Evolutionary conservation across 2,888 invertebrate genomes (phyloP), one percentile per base, ranked within the genome.

Genomic region (Thymelicus sylvestris): DNA sequence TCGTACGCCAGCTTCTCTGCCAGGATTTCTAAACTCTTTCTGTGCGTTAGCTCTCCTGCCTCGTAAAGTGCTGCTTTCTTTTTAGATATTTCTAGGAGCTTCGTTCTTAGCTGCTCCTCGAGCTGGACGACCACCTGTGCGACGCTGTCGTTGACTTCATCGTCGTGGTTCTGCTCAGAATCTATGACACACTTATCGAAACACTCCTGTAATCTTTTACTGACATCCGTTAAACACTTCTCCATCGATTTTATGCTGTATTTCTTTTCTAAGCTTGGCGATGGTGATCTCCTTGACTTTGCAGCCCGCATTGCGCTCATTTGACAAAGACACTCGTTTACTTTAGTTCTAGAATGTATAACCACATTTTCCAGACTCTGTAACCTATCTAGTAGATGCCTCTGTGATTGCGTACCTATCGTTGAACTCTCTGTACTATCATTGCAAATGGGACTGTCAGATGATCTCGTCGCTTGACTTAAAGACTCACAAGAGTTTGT

Each of bases 1-100:
- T 97, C 97, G 84, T 96, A 97, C 0, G 97, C 97, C 24, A 97
- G 93, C 81, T 97, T 96, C 86, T 97, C 97, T 1, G 97, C 97
- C 69, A 97, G 89, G 68, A 97, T 93, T 80, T 96, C 96, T 75
- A 96, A 88, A 81, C 95, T 96, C 75, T 95, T 95, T 62, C 95
- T 94, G 72, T 95, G 95, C 67, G 96, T 96, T 75, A 97, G 92
- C 80, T 96, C 95, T 71, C 96, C 96, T 12, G 95, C 95, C 81
- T 96, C 95, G 76, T 95, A 94, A 38, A 97, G 89, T 66, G 94
- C 93, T 71, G 95, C 95, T 80, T 96, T 95, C 80, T 95, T 96
- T 78, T 95, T 95, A 48, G 96, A 94, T 78, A 97, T 94, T 78
- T 96, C 96, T 63, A 94, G 91, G 70, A 97, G 90, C 86, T 97